Conservation (phyloP, 23 tunicate genomes). For the Ciona savignyi region DNA sequence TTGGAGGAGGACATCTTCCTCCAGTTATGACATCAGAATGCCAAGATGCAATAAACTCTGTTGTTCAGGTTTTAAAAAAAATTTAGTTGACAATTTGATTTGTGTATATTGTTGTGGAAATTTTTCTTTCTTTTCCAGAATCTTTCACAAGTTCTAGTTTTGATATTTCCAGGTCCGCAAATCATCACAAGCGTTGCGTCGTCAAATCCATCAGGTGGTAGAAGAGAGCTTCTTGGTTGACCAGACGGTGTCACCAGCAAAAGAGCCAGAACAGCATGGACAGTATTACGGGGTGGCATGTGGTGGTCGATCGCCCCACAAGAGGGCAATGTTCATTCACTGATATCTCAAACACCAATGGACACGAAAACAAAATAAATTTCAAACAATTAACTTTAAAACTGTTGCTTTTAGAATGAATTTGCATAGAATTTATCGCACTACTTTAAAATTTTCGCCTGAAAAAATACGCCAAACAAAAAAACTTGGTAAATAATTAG, state of each 20-base stretch:
- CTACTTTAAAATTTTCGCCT: too few relatives aligned
- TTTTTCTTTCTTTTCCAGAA: neutral
- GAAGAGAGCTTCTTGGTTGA: slow-evolving; percentile 12
- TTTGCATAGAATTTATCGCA: too few relatives aligned
- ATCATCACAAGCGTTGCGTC: neutral
- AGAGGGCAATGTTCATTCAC: neutral
- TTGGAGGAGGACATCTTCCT: neutral
- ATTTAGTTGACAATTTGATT: too few relatives aligned
- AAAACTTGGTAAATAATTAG: too few relatives aligned
- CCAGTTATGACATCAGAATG: slow-evolving; percentile 12
- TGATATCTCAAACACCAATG: neutral
- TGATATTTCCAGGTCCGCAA: neutral
- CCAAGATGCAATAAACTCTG: neutral
- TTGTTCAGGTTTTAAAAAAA: slow-evolving; percentile 6
- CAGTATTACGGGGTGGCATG: slow-evolving; percentile 30
- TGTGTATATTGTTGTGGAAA: too few relatives aligned
- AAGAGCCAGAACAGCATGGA: neutral
- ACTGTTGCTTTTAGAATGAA: too few relatives aligned
- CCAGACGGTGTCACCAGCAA: neutral
- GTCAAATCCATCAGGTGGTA: neutral
- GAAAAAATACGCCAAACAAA: too few relatives aligned
- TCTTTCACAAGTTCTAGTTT: neutral
- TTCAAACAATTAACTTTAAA: too few relatives aligned
- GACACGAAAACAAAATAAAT: neutral
- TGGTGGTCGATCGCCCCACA: slow-evolving; percentile 15